Conservation (phyloP, 2,888 invertebrate species). For the Orchesella flavescens region DNA sequence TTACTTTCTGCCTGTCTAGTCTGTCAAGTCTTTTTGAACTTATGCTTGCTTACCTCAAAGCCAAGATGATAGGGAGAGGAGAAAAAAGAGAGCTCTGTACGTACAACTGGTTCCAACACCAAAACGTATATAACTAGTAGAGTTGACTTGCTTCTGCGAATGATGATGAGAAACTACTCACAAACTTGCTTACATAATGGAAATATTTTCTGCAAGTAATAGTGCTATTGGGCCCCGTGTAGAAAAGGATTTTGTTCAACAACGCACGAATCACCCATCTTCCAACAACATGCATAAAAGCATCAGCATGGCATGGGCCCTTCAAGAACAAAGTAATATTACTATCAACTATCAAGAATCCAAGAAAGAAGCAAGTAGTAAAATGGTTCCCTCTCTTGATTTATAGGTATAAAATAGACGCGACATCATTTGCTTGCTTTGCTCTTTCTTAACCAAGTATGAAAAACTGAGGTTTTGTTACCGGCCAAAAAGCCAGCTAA, state of each 20-base stretch:
- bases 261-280: neutral
- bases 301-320: neutral
- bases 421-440: neutral
- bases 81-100: constrained; percentile 8
- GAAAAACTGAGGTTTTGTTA: constrained; percentile 9
- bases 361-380: neutral
- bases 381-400: neutral
- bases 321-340: neutral
- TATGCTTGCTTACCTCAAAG: constrained; percentile 24
- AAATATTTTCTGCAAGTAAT: constrained; percentile 35
- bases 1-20: constrained; percentile 52
- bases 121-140: neutral
- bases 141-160: constrained; percentile 1
- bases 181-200: constrained; percentile 52
- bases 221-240: constrained; percentile 7
- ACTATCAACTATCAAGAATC: neutral
- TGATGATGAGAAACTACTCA: constrained; percentile 30
- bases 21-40: constrained; percentile 48
- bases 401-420: neutral
- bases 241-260: neutral
- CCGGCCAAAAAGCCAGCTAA: neutral
- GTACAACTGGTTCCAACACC: neutral
- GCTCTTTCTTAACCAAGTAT: neutral
- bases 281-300: neutral
- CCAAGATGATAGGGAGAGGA: neutral